Percentiles rank a stretch among this genome's conserved stretches.
phyloP scores from a whole-genome alignment of 2,888 invertebrate species.

The Calameuta filiformis region DNA sequence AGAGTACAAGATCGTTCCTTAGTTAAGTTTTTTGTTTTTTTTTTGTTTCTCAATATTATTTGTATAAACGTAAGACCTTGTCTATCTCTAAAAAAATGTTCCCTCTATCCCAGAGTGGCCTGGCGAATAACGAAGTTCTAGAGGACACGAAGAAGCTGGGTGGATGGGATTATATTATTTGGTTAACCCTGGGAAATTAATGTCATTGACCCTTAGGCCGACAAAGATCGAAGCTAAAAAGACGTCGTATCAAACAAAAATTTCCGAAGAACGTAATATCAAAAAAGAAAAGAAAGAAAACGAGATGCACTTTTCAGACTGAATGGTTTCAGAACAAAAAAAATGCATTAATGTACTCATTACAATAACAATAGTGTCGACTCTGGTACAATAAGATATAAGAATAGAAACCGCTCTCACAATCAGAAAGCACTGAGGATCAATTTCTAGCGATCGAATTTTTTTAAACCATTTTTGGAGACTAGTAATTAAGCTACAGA shows the following conservation, averaged over 20 bases:
- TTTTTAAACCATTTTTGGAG: background rate
- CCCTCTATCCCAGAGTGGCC: constrained; percentile 37
- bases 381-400: background rate
- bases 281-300: background rate
- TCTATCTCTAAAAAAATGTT: constrained; percentile 30
- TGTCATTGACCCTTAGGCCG: background rate
- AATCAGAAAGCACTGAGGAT: background rate
- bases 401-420: background rate
- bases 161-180: background rate
- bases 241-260: background rate
- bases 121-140: background rate
- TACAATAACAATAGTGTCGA: background rate
- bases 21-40: constrained; percentile 46
- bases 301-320: background rate
- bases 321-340: background rate
- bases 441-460: background rate
- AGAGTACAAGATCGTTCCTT: constrained; percentile 61
- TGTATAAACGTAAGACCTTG: constrained; percentile 48
- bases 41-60: constrained; percentile 41
- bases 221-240: background rate
- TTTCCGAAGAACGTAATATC: background rate
- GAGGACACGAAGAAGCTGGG: background rate
- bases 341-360: background rate
- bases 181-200: background rate
- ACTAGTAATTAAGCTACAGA: background rate